Percentiles rank a stretch among this genome's conserved stretches.
Conservation (phyloP, 2,888 invertebrate species). For the Allophyes oxyacanthae region DNA sequence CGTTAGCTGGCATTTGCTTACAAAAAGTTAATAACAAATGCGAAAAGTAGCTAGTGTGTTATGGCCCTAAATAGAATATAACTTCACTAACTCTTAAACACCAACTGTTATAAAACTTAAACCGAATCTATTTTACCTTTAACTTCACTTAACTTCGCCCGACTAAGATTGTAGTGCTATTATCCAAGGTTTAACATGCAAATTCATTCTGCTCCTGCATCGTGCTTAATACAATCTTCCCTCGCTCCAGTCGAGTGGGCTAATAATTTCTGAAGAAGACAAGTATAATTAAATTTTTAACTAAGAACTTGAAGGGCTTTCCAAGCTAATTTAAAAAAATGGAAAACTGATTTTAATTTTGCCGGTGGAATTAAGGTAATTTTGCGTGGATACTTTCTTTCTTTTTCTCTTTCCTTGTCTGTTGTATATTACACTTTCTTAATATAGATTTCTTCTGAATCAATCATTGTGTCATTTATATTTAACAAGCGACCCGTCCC, state of each 20-base stretch:
- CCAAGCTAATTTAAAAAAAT: slow-evolving; percentile 34
- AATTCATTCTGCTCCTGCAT: slow-evolving; percentile 52
- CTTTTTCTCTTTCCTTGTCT: slow-evolving; percentile 3
- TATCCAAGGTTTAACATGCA: slow-evolving; percentile 56
- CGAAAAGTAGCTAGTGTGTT: no score
- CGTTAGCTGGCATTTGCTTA: no score
- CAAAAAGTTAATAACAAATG: no score
- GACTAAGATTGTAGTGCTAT: slow-evolving; percentile 47
- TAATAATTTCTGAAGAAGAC: slow-evolving; percentile 45
- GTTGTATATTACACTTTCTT: neutral
- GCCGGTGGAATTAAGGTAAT: slow-evolving; percentile 9
- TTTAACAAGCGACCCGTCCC: no score
- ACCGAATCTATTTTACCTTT: slow-evolving; percentile 45
- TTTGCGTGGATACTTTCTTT: slow-evolving; percentile 4
- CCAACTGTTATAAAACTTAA: slow-evolving; percentile 35
- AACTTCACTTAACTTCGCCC: slow-evolving; percentile 31
- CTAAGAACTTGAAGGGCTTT: slow-evolving; percentile 37
- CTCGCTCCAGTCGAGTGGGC: slow-evolving; percentile 38
- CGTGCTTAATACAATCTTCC: slow-evolving; percentile 50
- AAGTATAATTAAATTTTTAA: slow-evolving; percentile 57
- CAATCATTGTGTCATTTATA: no score
- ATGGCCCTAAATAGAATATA: slow-evolving; percentile 21
- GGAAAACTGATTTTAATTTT: slow-evolving; percentile 22
- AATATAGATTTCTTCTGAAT: neutral
- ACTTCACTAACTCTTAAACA: slow-evolving; percentile 23